Conservation (phyloP, 2,113 vertebrate species). For the Holacanthus passer region DNA sequence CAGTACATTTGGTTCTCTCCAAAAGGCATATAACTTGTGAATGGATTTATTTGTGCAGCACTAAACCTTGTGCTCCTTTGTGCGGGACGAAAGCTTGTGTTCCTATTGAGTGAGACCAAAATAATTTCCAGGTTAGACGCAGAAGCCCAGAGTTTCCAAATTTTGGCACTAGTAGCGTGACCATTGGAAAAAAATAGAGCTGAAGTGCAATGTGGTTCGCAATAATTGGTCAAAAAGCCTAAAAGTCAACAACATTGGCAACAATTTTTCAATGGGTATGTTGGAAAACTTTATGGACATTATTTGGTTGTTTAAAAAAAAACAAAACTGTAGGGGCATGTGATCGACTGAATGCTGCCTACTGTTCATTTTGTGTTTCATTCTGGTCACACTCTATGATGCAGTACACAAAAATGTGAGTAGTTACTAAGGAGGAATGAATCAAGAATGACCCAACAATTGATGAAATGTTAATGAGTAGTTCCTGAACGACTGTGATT, state of each 20-base stretch:
- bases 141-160: not conserved
- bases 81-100: not conserved
- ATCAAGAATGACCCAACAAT: too few relatives aligned
- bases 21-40: not conserved
- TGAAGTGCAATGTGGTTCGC: not conserved
- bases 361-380: too few relatives aligned
- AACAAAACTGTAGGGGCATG: too few relatives aligned
- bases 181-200: not conserved
- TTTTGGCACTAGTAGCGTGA: not conserved
- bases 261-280: not conserved
- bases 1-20: not conserved
- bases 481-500: too few relatives aligned
- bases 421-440: too few relatives aligned
- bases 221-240: not conserved
- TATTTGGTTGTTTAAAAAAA: too few relatives aligned
- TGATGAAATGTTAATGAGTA: too few relatives aligned
- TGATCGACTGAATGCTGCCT: not conserved
- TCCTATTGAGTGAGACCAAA: too few relatives aligned
- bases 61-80: not conserved
- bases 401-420: too few relatives aligned
- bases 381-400: too few relatives aligned
- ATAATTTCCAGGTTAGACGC: not conserved
- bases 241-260: not conserved
- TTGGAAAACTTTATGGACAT: too few relatives aligned
- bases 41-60: not conserved